Conservation (phyloP, 2,888 invertebrate species). For the Helobdella robusta region DNA sequence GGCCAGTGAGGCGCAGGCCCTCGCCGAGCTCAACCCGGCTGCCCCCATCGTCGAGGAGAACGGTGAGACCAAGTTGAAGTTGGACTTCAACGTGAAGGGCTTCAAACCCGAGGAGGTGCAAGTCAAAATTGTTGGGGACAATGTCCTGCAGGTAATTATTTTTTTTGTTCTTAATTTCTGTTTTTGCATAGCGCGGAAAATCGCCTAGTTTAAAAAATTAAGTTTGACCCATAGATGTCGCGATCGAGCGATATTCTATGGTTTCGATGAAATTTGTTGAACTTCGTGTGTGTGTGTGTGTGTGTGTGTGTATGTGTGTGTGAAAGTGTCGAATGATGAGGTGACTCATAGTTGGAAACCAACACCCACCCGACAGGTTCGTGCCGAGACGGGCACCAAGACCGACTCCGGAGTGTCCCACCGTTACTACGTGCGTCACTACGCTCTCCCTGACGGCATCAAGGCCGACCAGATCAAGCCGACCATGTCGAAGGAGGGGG, state of each 20-base stretch:
- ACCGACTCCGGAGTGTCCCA: constrained; percentile 19
- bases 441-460: constrained; percentile 29
- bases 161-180: background rate
- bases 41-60: constrained; percentile 30
- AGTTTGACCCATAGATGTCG: too few relatives aligned
- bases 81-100: constrained; percentile 30
- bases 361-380: constrained; percentile 26
- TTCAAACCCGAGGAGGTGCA: constrained; percentile 32
- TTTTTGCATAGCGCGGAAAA: background rate
- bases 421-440: constrained; percentile 26
- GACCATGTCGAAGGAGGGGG: constrained; percentile 29
- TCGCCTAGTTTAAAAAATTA: background rate
- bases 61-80: constrained; percentile 30
- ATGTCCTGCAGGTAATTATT: constrained; percentile 30
- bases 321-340: too few relatives aligned
- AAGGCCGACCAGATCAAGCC: constrained; percentile 25
- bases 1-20: too few relatives aligned
- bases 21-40: constrained; percentile 18
- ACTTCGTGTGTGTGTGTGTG: background rate
- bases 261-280: background rate
- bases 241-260: too few relatives aligned
- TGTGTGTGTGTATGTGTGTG: background rate
- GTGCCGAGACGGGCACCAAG: constrained; percentile 24
- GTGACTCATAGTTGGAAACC: too few relatives aligned
- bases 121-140: constrained; percentile 29